Evolutionary conservation across 1,140 invertebrate genomes (phyloP).

Genomic region (Zaprionus capensis): DNA sequence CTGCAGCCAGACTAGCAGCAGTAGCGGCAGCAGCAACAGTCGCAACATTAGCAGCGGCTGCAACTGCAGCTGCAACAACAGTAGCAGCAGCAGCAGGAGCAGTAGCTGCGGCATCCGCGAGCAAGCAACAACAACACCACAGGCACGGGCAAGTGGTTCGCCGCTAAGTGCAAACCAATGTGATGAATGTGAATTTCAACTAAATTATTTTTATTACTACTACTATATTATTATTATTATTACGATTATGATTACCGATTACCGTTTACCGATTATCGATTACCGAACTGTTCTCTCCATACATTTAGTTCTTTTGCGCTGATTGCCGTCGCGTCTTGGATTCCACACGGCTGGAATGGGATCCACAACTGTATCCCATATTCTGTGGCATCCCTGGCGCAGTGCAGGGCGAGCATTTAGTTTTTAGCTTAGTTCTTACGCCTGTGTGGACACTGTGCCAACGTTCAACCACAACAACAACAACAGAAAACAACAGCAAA

Average conservation of each 20-base stretch:
- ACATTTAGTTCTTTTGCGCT: constrained; percentile 72
- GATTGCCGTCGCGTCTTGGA: constrained; percentile 56
- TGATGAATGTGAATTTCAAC: constrained; percentile 83
- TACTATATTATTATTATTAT: constrained; percentile 70
- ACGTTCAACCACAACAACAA: constrained; percentile 38
- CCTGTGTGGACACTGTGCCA: constrained; percentile 59
- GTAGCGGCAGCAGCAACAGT: constrained; percentile 11
- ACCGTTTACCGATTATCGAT: constrained; percentile 64
- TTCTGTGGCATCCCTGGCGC: constrained; percentile 24
- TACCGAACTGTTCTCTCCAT: constrained; percentile 78
- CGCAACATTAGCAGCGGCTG: constrained; percentile 10
- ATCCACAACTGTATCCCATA: constrained; percentile 1
- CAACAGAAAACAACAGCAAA: constrained; percentile 12
- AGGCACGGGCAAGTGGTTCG: constrained; percentile 61
- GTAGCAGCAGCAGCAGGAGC: constrained; percentile 15
- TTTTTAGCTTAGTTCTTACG: constrained; percentile 80
- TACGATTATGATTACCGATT: constrained; percentile 80
- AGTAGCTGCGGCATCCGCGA: constrained; percentile 8
- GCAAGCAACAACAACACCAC: constrained; percentile 43
- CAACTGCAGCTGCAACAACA: constrained; percentile 11
- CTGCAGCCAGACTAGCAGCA: constrained; percentile 13
- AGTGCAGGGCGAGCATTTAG: constrained; percentile 74
- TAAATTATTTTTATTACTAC: constrained; percentile 83
- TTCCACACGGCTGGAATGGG: not conserved
- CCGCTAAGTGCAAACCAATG: constrained; percentile 70